Base-by-base conservation (phyloP, 1,140 invertebrate species). In the Drosophila pruinosa region DNA sequence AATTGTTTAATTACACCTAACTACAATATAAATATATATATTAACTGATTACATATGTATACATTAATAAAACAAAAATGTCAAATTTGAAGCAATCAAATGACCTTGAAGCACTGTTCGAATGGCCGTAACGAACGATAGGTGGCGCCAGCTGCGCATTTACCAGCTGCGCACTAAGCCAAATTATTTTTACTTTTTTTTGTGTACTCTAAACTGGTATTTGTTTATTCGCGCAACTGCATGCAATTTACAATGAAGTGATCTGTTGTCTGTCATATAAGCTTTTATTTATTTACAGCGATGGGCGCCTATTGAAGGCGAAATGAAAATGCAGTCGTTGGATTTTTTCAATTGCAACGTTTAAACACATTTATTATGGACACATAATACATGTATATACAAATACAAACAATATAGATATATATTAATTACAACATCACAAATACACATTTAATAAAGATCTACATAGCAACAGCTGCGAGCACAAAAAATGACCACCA, bases 331-430 rank as follows among this genome's bases (percentile, higher is more conserved):
- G 31, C 21, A 10, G 10, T 24, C 5, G 14, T 4, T 26, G 17
- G 8, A 2, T n/a, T 24, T 61, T 61, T 21, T 26, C 17, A 58
- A 45, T 58, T 57, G 61, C 65, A 53, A 61, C 65, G 21, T 54
- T 56, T 53, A 54, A 62, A 69, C 39, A 52, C 57, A 63, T 69
- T 53, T 69, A 69, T 69, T 62, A 62, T 71, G 43, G 61, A 65
- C 61, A 50, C 43, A 41, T 31, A 52, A 28, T 17, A 52, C 14
- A 47, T 45, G 41, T 48, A 59, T 47, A 56, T 56, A 56, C 52
- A 56, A 6, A 56, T 41, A 58, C 24, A 43, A 43, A 43, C 26
- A 28, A 50, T 50, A 50, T 28, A 50, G 36, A 14, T 54, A 36
- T 54, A 47, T 28, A 54, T 26, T 45, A 69, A 63, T 63, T 54